These are phyloP conservation scores for Tamias sibiricus DNA, from an alignment of 2,113 vertebrate species.

Conservation along the genomic window DNA sequence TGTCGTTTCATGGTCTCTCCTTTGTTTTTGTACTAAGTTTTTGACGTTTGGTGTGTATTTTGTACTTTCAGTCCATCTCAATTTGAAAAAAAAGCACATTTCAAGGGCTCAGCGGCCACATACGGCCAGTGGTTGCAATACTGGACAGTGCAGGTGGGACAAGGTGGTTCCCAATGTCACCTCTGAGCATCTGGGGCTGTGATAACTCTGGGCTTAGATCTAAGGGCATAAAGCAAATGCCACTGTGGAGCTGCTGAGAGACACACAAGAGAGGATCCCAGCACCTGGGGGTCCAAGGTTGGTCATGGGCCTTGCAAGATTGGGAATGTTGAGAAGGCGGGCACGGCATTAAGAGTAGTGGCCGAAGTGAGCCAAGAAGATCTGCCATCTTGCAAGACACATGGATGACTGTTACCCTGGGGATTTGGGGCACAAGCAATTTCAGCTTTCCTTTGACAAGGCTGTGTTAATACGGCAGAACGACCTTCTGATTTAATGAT, in stretches of 20 bases:
- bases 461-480: not conserved
- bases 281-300: not conserved
- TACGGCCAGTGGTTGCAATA: not conserved
- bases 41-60: not conserved
- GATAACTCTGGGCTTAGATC: not conserved
- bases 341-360: not conserved
- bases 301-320: not conserved
- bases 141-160: no score
- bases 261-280: not conserved
- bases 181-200: not conserved
- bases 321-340: not conserved
- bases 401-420: not conserved
- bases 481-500: not conserved
- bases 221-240: no score
- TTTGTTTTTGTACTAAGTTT: no score
- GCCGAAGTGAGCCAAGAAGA: not conserved
- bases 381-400: not conserved
- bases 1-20: not conserved
- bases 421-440: not conserved
- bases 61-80: not conserved
- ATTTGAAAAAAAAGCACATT: not conserved
- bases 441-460: no score
- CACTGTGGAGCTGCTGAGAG: not conserved
- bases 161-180: not conserved
- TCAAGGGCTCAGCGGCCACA: not conserved